Base-by-base conservation (phyloP, 2,888 invertebrate species). In the Lasioglossum malachurum region DNA sequence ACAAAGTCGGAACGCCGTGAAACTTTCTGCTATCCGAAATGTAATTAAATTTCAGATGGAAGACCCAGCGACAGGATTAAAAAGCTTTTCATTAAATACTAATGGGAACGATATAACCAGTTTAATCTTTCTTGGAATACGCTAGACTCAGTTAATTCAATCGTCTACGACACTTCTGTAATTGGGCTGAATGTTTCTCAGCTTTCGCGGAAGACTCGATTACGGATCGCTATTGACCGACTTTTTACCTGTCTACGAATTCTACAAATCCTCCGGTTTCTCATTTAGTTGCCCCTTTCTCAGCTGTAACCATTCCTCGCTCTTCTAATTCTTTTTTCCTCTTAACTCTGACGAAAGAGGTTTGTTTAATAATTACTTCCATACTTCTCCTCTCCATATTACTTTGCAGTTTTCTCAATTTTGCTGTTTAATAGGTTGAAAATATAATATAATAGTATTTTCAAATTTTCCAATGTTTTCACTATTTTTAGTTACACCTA, bases 31-130 rank as follows among this genome's bases (percentile, higher is more conserved):
- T 31, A 19, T 16, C 12, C 16, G 23, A 27, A n/a, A 60, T 7
- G 19, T 69, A 79, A 75, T 82, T 78, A 75, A 53, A 82, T 57
- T 69, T 23, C 44, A 14, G 27, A 53, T 14, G 31, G 35, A 38
- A 31, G n/a, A 12, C 23, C 4, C 31, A 5, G 16, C 8, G 41
- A 16, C 4, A 16, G 27, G 4, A 31, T 57, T 38, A 35, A 23
- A 8, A 44, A 14, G 53, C 16, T 23, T 67, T 57, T 31, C 64
- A 73, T 27, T 49, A 23, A 14, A 23, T 1, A 23, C 31, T 35
- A 38, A 73, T n/a, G 35, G 35, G 77, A 73, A 82, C 60, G 67
- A 44, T n/a, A 44, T 35, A 35, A 67, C 8, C 49, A 57, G 41
- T 69, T 78, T 67, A 64, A 67, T 78, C 49, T 46, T 14, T n/a